These are phyloP conservation scores for Hydractinia echinata DNA, from an alignment of 30 jellyfish, hydroid and myxozoan species.

Conservation along the genomic window DNA sequence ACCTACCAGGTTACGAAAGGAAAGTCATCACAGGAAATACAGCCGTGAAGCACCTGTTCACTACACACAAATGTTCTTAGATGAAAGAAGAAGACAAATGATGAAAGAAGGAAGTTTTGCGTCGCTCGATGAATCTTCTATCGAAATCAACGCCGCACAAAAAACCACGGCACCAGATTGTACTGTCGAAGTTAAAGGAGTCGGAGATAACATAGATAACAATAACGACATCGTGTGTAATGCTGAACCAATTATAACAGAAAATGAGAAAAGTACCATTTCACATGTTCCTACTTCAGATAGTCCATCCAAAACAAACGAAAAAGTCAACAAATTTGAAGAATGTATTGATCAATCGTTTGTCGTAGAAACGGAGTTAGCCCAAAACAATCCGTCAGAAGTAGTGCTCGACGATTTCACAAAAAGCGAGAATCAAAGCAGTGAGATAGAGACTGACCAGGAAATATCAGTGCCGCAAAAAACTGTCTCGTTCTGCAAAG, in stretches of 20 bases:
- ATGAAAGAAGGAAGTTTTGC: too few species aligned
- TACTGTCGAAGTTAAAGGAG: not conserved
- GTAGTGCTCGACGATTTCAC: not conserved
- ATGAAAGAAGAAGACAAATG: not conserved
- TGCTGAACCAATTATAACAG: not conserved
- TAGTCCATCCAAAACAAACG: too few species aligned
- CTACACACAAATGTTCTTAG: constrained; percentile 24
- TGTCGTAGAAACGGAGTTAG: not conserved
- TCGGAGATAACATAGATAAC: not conserved
- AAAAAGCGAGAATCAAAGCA: not conserved
- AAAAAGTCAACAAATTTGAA: too few species aligned
- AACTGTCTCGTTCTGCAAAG: not conserved
- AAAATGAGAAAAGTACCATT: not conserved
- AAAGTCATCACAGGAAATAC: constrained; percentile 15
- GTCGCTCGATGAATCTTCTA: not conserved
- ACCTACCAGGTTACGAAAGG: too few species aligned
- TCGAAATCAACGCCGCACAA: not conserved
- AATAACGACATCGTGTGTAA: too few species aligned
- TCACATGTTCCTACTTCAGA: not conserved
- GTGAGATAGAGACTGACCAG: not conserved
- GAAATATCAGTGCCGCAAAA: too few species aligned
- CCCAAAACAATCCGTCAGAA: not conserved
- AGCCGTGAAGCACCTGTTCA: constrained; percentile 39
- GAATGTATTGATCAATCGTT: not conserved
- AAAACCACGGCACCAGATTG: not conserved